phyloP scores from a whole-genome alignment of 2,888 invertebrate species.

The Tipula confusa region DNA sequence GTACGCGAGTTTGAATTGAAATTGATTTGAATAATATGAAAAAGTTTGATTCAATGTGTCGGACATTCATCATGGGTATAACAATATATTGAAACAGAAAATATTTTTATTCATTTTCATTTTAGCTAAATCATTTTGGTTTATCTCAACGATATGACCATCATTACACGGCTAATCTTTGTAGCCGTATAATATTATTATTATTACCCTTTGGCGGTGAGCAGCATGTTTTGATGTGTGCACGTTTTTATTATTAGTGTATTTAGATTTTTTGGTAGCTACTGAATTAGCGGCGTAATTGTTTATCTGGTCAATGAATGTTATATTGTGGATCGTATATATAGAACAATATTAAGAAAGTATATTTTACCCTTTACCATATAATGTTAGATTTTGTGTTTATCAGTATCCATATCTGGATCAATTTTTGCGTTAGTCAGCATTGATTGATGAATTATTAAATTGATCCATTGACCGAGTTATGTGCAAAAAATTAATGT shows the following conservation, averaged over 20 bases:
- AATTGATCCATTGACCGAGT: too few species aligned
- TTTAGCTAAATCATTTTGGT: not conserved
- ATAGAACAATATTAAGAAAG: too few species aligned
- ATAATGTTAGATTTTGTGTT: too few species aligned
- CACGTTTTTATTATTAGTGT: not conserved
- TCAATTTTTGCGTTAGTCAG: too few species aligned
- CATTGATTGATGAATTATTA: too few species aligned
- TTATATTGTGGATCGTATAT: too few species aligned
- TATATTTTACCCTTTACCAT: too few species aligned
- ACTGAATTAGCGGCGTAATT: not conserved
- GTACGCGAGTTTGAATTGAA: conserved; percentile 10
- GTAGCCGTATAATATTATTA: too few species aligned
- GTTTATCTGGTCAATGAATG: not conserved
- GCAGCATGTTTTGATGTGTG: not conserved
- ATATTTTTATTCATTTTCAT: not conserved
- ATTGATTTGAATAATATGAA: conserved; percentile 15
- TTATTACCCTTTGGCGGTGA: not conserved
- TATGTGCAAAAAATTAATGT: too few species aligned
- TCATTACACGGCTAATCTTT: not conserved
- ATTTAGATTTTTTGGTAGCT: not conserved
- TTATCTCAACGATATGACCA: not conserved
- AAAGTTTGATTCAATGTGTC: conserved; percentile 3
- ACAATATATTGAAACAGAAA: not conserved
- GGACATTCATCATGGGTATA: not conserved
- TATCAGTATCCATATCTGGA: too few species aligned